These are phyloP conservation scores for Sparidentex hasta DNA, from an alignment of 2,797 vertebrate genomes.

Conservation along the genomic window DNA sequence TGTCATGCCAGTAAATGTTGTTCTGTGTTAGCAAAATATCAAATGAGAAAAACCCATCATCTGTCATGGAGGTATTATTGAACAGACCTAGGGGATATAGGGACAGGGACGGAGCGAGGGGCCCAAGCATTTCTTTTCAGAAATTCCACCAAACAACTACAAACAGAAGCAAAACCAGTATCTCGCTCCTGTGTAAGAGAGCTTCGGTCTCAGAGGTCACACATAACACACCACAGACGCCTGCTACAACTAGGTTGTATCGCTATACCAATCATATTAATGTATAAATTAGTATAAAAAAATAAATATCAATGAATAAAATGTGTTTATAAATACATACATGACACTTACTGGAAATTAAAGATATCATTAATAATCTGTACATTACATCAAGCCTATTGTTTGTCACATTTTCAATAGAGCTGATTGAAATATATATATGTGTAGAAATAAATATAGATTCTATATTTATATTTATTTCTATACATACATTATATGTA, in stretches of 20 bases:
- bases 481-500: too few relatives aligned
- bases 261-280: not conserved
- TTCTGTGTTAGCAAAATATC: not conserved
- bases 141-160: not conserved
- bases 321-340: not conserved
- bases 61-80: not conserved
- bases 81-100: not conserved
- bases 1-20: not conserved
- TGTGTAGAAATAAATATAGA: too few relatives aligned
- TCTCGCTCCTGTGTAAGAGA: not conserved
- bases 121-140: not conserved
- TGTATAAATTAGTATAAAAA: not conserved
- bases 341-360: not conserved
- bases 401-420: not conserved
- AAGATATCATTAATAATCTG: not conserved
- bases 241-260: not conserved
- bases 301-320: too few relatives aligned
- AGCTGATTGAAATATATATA: not conserved
- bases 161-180: not conserved
- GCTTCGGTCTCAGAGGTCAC: not conserved
- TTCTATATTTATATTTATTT: too few relatives aligned
- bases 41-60: not conserved
- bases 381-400: not conserved
- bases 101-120: too few relatives aligned
- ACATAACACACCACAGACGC: not conserved